phyloP scores from a whole-genome alignment of 1,140 invertebrate species.

The Tenebrio molitor region DNA sequence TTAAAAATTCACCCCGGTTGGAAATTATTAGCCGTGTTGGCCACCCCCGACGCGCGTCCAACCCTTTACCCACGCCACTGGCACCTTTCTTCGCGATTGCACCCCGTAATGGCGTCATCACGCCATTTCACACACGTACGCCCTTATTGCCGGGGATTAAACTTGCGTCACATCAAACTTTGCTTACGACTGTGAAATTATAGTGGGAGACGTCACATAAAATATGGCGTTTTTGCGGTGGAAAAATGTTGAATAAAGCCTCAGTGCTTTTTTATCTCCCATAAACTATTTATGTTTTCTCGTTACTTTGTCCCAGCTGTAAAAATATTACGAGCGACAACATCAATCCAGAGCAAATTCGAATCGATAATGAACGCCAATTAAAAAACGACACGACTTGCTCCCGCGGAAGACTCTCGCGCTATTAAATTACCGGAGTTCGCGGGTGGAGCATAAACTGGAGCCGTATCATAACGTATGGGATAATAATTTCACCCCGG shows the following conservation, averaged over 20 bases:
- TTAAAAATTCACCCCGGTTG: conserved; percentile 18
- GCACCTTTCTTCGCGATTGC: too few species aligned
- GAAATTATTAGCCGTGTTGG: conserved; percentile 5
- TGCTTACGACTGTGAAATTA: conserved; percentile 33
- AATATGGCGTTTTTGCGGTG: conserved; percentile 19
- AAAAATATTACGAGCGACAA: conserved; percentile 34
- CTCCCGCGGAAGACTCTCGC: not conserved
- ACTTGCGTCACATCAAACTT: conserved; percentile 31
- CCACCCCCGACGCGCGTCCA: too few species aligned
- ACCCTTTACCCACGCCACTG: too few species aligned
- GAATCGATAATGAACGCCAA: conserved; percentile 29
- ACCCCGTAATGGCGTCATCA: too few species aligned
- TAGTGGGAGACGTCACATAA: conserved; percentile 13
- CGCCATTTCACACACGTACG: too few species aligned
- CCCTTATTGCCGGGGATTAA: too few species aligned
- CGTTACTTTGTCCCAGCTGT: conserved; percentile 27
- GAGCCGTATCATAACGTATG: conserved; percentile 26
- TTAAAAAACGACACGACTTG: conserved; percentile 15
- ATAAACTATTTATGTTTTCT: conserved; percentile 38
- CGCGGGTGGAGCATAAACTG: conserved; percentile 3
- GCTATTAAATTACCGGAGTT: conserved; percentile 21
- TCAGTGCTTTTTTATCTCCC: conserved; percentile 30
- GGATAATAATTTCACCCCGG: conserved; percentile 2
- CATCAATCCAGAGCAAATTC: not conserved
- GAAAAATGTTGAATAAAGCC: conserved; percentile 30